Evolutionary conservation across 2,113 vertebrate genomes (phyloP), one percentile per base, ranked within the genome.

Genomic region (Dromas ardeola): DNA sequence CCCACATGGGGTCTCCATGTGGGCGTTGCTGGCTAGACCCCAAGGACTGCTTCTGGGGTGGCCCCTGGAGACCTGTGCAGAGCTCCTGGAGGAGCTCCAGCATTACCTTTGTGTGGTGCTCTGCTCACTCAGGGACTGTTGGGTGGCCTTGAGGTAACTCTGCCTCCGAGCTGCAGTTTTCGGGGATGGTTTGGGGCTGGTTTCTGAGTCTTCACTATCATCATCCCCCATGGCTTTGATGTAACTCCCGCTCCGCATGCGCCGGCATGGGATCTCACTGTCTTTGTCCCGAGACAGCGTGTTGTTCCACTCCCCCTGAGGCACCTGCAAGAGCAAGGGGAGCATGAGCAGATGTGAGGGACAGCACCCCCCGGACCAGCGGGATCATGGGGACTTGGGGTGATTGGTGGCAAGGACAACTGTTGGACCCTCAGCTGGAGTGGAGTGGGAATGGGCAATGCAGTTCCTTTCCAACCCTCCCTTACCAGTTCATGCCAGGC

Each of bases 221-320:
- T 99, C 99, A 94, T 99, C 99, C 81, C 98, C 99, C 99, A 99
- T 99, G 96, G 99, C 99, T 97, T 99, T 99, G 95, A 99, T 99
- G 76, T 99, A 99, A 96, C 99, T 99, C 92, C 99, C 99, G 36
- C 99, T 99, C 86, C 99, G 98, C 99, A 99, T 99, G 89, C 99
- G 98, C 58, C 99, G 98, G 94, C 99, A 99, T 2, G 99, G 99
- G 96, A 99, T 99, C 92, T 99, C 98, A 6, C 98, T 98, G 55
- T 99, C 99, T 50, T 98, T 98, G 22, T 98, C 98, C 69, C 98
- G 98, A 58, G 98, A 98, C 96, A 99, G 98, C 3, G 99, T 98
- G 95, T 98, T 99, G 96, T 98, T 99, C 99, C 99, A 99, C 52
- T 99, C 99, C 26, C 99, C 99, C 81, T 98, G 97, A 34, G 98